These are phyloP conservation scores for Bufotes viridis DNA, from an alignment of 2,797 vertebrate genomes.

Conservation along the genomic window DNA sequence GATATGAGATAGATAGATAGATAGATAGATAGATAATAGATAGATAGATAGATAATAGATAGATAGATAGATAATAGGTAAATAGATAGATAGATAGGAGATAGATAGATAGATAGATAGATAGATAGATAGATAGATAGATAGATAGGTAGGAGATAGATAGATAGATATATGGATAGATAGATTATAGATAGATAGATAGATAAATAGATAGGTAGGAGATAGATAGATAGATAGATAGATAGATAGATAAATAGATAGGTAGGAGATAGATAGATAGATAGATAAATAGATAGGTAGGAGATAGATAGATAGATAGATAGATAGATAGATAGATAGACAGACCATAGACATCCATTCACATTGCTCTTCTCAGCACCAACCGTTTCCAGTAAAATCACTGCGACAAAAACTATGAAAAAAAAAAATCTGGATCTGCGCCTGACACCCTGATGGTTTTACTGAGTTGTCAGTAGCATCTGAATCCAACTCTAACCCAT, in stretches of 20 bases:
- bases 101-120: not conserved
- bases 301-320: too few relatives aligned
- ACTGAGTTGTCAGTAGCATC: too few relatives aligned
- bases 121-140: constrained; percentile 9
- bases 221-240: not conserved
- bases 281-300: not conserved
- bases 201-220: not conserved
- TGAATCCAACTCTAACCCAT: too few relatives aligned
- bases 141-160: not conserved
- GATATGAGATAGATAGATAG: too few relatives aligned
- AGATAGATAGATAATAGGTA: not conserved
- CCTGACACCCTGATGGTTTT: too few relatives aligned
- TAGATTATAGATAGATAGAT: not conserved
- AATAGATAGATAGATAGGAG: not conserved
- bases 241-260: not conserved
- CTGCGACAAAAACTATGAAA: too few relatives aligned
- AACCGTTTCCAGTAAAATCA: too few relatives aligned
- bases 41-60: not conserved
- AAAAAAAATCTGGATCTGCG: too few relatives aligned
- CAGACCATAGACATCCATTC: too few relatives aligned
- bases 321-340: too few relatives aligned
- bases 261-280: not conserved
- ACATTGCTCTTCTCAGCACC: too few relatives aligned
- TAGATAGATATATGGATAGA: not conserved
- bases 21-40: not conserved